phyloP scores from a whole-genome alignment of 1,140 invertebrate species.

The Leptonema lineaticorne region DNA sequence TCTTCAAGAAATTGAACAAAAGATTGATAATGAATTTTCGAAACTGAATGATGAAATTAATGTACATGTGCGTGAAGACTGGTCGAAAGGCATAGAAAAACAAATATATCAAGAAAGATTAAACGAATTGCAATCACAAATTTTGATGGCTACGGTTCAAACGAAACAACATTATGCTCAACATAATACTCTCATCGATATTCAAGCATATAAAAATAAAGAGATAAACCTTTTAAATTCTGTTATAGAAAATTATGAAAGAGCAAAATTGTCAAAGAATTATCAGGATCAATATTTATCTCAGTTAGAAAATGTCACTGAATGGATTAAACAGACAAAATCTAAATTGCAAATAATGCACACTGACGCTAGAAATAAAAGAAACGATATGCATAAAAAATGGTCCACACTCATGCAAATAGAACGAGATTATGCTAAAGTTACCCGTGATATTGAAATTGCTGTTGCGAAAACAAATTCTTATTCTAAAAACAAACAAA shows the following conservation, averaged over 20 bases:
- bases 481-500: slow-evolving; percentile 1
- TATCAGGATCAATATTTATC: slow-evolving; percentile 26
- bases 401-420: slow-evolving; percentile 21
- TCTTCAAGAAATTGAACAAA: slow-evolving; percentile 14
- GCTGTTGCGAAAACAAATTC: slow-evolving; percentile 2
- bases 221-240: slow-evolving; percentile 22
- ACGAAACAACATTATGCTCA: slow-evolving; percentile 26
- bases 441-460: slow-evolving; percentile 22
- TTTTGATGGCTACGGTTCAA: slow-evolving; percentile 20
- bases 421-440: slow-evolving; percentile 26
- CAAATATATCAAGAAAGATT: slow-evolving; percentile 14
- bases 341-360: not conserved
- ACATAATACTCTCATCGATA: slow-evolving; percentile 20
- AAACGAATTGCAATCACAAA: slow-evolving; percentile 22
- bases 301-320: slow-evolving; percentile 19
- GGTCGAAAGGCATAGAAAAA: slow-evolving; percentile 12
- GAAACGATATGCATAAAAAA: slow-evolving; percentile 24
- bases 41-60: slow-evolving; percentile 17
- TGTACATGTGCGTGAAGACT: slow-evolving; percentile 4
- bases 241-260: slow-evolving; percentile 23
- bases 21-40: slow-evolving; percentile 6
- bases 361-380: slow-evolving; percentile 8
- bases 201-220: slow-evolving; percentile 26
- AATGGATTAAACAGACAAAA: slow-evolving; percentile 25
- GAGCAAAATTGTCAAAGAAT: slow-evolving; percentile 12